Evolutionary conservation across 2,797 vertebrate genomes (phyloP).

Genomic region (Phalanger gymnotis): DNA sequence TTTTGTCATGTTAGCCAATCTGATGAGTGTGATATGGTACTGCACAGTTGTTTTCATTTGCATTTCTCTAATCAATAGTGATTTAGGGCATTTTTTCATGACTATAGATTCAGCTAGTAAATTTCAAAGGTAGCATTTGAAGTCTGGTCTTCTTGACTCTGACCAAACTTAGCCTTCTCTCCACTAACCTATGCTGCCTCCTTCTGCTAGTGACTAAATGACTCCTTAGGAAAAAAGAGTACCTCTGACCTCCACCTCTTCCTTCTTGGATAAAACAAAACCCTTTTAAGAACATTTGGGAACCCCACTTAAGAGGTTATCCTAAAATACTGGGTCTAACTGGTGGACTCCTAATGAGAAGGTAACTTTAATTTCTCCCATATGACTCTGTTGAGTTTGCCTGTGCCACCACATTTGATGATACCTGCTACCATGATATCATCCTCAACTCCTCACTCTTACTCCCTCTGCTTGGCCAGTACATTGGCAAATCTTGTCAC

Average conservation of each 20-base stretch:
- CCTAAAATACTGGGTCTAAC: not conserved
- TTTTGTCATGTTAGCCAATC: too few relatives aligned
- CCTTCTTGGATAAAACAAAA: not conserved
- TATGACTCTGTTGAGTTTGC: not conserved
- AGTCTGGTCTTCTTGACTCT: not conserved
- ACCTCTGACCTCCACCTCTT: not conserved
- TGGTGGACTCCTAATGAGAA: not conserved
- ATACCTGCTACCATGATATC: not conserved
- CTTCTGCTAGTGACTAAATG: rapidly evolving
- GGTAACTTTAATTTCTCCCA: not conserved
- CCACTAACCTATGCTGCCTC: rapidly evolving
- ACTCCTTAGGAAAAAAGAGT: not conserved
- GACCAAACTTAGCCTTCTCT: not conserved
- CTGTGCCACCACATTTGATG: not conserved
- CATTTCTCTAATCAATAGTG: too few relatives aligned
- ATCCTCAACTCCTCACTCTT: not conserved
- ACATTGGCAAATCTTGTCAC: not conserved
- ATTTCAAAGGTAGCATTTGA: not conserved
- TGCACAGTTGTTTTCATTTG: too few relatives aligned
- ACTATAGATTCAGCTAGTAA: not conserved
- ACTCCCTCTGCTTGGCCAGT: not conserved
- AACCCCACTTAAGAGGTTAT: not conserved
- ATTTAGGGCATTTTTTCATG: too few relatives aligned
- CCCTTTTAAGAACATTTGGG: not conserved
- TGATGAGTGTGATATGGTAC: too few relatives aligned